These are phyloP conservation scores for Polietes domitor DNA, from an alignment of 2,888 invertebrate species.

Conservation along the genomic window DNA sequence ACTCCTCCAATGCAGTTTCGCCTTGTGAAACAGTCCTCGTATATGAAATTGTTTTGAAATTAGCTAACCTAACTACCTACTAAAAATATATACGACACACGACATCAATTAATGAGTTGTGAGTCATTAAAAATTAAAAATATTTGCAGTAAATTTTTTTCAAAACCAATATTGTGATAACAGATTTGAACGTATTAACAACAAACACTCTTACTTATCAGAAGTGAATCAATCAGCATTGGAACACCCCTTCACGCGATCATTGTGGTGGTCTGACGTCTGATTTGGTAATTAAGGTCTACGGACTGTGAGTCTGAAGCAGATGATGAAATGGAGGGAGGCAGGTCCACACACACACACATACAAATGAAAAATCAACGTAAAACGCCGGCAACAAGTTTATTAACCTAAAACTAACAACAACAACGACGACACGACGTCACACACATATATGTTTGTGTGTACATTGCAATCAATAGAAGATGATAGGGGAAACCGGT, in stretches of 20 bases:
- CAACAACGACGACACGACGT: conserved; percentile 4
- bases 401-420: conserved; percentile 47
- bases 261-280: not conserved
- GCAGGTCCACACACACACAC: not conserved
- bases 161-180: not conserved
- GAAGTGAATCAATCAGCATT: not conserved
- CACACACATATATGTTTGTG: not conserved
- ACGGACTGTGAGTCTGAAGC: too few relatives aligned
- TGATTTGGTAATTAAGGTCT: not conserved
- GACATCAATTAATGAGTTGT: not conserved
- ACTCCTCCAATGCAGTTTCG: too few relatives aligned
- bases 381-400: conserved; percentile 55
- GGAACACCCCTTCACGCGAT: not conserved
- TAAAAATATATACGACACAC: not conserved
- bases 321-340: not conserved
- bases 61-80: too few relatives aligned
- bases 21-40: too few relatives aligned
- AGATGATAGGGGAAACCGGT: conserved; percentile 51
- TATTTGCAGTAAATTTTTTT: too few relatives aligned
- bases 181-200: not conserved
- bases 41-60: too few relatives aligned
- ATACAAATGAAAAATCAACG: not conserved
- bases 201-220: not conserved
- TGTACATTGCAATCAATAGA: not conserved
- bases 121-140: too few relatives aligned